phyloP scores from a whole-genome alignment of 2,888 invertebrate genomes.

The Tipula confusa region DNA sequence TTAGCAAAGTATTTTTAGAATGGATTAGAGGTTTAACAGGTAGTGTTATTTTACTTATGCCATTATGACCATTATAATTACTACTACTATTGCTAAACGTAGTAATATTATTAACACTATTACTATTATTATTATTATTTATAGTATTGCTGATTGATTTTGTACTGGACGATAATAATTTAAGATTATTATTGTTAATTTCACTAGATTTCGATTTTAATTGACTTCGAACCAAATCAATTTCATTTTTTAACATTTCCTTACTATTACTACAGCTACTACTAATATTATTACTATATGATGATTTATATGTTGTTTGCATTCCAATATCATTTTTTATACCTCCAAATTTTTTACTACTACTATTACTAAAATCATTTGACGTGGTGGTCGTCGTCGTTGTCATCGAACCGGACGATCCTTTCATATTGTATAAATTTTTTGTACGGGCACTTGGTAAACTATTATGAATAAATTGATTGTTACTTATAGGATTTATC shows the following conservation, averaged over 20 bases:
- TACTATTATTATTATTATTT: constrained; percentile 29
- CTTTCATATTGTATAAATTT: neutral
- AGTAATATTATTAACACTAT: constrained; percentile 9
- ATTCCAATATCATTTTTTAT: neutral
- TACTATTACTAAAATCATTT: neutral
- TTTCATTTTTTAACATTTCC: constrained; percentile 28
- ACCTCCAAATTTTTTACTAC: neutral
- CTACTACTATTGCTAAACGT: constrained; percentile 4
- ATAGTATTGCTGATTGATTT: constrained; percentile 26
- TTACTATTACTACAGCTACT: neutral
- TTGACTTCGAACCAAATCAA: constrained; percentile 21
- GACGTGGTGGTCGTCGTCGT: neutral
- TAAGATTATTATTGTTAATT: constrained; percentile 21
- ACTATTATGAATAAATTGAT: constrained; percentile 29
- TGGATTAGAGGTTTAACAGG: neutral
- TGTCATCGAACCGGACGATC: neutral
- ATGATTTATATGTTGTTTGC: neutral
- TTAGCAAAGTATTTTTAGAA: neutral
- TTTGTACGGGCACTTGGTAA: neutral
- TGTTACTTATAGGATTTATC: constrained; percentile 26
- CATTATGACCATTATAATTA: neutral
- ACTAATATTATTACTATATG: neutral
- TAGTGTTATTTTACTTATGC: constrained; percentile 26
- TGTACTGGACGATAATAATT: neutral
- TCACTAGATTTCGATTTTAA: constrained; percentile 26